These are phyloP conservation scores for Holocentrus rufus DNA, from an alignment of 2,797 vertebrate species.

Conservation along the genomic window DNA sequence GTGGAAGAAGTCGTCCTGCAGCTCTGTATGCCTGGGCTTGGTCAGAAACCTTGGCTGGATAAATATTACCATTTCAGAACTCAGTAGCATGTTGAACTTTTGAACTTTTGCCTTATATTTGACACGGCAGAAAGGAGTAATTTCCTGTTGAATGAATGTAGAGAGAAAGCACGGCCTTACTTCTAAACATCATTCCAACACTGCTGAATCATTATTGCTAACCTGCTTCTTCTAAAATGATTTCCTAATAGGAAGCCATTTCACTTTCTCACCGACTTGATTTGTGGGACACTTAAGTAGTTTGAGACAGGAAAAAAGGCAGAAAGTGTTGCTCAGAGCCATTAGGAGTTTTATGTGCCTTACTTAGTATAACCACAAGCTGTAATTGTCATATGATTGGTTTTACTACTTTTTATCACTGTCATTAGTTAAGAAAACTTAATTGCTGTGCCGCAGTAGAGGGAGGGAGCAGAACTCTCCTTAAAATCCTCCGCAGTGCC, in stretches of 20 bases:
- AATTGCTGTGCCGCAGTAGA: constrained; percentile 47
- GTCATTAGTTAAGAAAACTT: constrained; percentile 68
- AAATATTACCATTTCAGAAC: constrained; percentile 69
- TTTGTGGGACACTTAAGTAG: constrained; percentile 70
- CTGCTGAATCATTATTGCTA: constrained; percentile 59
- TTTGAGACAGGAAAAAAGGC: constrained; percentile 42
- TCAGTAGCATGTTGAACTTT: constrained; percentile 66
- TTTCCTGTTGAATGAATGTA: constrained; percentile 46
- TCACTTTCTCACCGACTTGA: constrained; percentile 63
- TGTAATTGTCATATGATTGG: constrained; percentile 80
- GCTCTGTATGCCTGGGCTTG: constrained; percentile 57
- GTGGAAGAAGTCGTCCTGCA: constrained; percentile 62
- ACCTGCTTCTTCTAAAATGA: constrained; percentile 62
- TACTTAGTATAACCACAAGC: constrained; percentile 68
- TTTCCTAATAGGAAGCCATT: constrained; percentile 68
- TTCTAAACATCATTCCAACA: constrained; percentile 37
- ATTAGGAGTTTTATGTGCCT: constrained; percentile 74
- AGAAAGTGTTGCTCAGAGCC: constrained; percentile 60
- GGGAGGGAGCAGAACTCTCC: constrained; percentile 45
- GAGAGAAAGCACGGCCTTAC: constrained; percentile 2
- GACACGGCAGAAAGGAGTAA: constrained; percentile 39
- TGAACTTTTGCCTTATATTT: constrained; percentile 68
- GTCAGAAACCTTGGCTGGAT: constrained; percentile 56
- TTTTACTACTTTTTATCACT: constrained; percentile 73
- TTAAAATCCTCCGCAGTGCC: constrained; percentile 56